Conservation (phyloP, 2,113 vertebrate species). For the Pygoscelis adeliae region DNA sequence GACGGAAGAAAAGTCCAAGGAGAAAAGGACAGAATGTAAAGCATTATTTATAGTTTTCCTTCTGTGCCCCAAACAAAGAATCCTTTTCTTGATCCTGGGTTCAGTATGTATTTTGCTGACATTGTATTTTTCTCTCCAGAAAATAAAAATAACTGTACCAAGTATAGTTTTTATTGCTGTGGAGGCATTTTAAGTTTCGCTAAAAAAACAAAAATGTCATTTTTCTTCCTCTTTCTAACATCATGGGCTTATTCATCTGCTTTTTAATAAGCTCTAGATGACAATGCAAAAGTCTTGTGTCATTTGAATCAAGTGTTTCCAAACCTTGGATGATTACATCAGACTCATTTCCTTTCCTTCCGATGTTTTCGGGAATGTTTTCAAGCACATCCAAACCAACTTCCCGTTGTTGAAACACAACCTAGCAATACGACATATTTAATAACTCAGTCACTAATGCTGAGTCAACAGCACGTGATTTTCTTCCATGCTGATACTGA, state of each 20-base stretch:
- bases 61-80: neutral
- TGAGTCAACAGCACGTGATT: neutral
- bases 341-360: neutral
- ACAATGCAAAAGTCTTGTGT: neutral
- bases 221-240: neutral
- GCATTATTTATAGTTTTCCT: neutral
- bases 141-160: neutral
- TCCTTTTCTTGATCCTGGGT: neutral
- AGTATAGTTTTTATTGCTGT: neutral
- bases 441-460: neutral
- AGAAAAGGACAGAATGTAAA: neutral
- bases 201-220: fast-evolving
- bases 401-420: neutral
- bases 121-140: neutral
- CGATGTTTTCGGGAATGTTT: neutral
- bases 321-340: neutral
- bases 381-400: neutral
- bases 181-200: neutral
- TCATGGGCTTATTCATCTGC: neutral
- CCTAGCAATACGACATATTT: neutral
- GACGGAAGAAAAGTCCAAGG: neutral
- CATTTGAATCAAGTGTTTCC: neutral
- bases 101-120: neutral
- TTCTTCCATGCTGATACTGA: neutral
- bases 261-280: neutral